Evolutionary conservation across 2,113 vertebrate genomes (phyloP), one percentile per base, ranked within the genome.

Genomic region (Ceratotherium simum): DNA sequence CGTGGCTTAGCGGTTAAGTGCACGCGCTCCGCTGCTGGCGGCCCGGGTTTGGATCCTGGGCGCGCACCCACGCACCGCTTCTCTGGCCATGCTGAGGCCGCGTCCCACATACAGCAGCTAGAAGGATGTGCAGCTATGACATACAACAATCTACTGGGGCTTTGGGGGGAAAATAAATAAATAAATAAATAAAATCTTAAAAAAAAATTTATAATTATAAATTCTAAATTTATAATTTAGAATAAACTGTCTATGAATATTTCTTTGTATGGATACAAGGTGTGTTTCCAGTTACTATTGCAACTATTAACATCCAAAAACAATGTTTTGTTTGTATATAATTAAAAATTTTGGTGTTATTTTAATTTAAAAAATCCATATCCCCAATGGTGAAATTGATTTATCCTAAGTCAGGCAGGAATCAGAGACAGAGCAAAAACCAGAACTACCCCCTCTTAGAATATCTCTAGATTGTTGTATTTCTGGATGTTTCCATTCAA

Each of bases 291-390:
- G 62, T 65, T 79, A 46, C 42, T 87, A 7, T 42, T 56, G 33
- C 29, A 56, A 76, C 25, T 65, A 87, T 39, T 75, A 54, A 62
- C 27, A 62, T 33, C 27, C 29, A 5, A 75, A 95, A 78, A 25
- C 54, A 36, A 6, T 56, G 46, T 84, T 89, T 93, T 88, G 51
- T 90, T 89, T 86, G 39, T 42, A 25, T 54, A 75, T 75, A 72
- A 0, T 75, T 76, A 42, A 60, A 75, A 95, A 17, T 46, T 67
- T 86, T 65, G 62, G 51, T 83, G 31, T 56, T 39, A 70, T n/a
- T 92, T 96, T 89, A 89, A 73, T 81, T 42, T 29, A 31, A 76
- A 96, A 94, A 78, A 51, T 27, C 20, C 10, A 46, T 62, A 62
- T 79, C 60, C 29, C 8, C 72, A 14, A 23, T 83, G 72, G 29